Evolutionary conservation across 30 jellyfish, hydroid and myxozoan genomes (phyloP), one percentile per base, ranked within the genome.

Genomic region (Aurelia sp.): DNA sequence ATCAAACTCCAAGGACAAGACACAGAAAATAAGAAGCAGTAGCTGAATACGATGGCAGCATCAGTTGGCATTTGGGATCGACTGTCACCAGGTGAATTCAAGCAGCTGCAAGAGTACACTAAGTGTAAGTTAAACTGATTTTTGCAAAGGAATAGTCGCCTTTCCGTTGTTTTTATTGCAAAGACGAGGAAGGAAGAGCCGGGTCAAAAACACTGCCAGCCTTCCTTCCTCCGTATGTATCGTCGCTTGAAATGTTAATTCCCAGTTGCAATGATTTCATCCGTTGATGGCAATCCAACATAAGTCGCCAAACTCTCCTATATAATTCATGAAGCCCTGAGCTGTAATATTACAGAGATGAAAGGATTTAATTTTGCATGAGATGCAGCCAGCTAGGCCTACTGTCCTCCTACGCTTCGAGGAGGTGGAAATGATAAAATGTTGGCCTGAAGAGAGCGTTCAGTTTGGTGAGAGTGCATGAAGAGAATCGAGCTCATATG

Each of bases 21-120:
- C 55, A 44, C 17, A 44, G 17, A 44, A 44, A 44, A 9, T 44
- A 44, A 44, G 55, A 44, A 44, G 55, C 55, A 44, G 15, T 44
- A 16, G 3, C 55, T 73, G 73, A 64, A 72, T 73, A 62, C 71
- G 87, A 88, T 88, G 96, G 96, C 96, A 41, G 50, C 96, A 48
- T 84, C 86, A 57, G 96, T 88, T 64, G 98, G 98, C 18, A 92
- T 92, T 48, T 92, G 98, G 98, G 95, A 92, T 81, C 63, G 98
- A 11, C 95, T 92, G 19, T 89, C 97, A 68, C 97, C 97, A 5
- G 93, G 90, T 53, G 98, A 92, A 81, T 92, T 92, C 78, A 92
- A 80, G 77, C 95, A 92, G 90, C 95, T 92, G 67, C 98, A 92
- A 59, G 98, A 92, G 72, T 87, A 92, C 84, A 92, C 98, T 51